Evolutionary conservation across 2,797 vertebrate species (phyloP).

Genomic region (Oreortyx pictus): DNA sequence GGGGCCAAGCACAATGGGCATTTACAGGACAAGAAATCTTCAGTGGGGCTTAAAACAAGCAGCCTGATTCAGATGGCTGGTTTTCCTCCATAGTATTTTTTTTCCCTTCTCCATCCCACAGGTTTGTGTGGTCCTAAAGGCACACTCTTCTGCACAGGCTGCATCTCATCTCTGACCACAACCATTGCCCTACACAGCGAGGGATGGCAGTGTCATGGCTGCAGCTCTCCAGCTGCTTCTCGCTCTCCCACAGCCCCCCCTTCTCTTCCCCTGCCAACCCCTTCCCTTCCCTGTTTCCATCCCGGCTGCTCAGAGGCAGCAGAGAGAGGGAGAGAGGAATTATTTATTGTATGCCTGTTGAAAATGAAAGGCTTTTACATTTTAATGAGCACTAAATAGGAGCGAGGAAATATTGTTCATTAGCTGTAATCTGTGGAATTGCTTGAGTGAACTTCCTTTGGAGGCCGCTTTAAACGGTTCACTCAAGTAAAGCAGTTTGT

Average conservation of each 20-base stretch:
- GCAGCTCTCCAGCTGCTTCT: slow-evolving; percentile 45
- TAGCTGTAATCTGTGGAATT: slow-evolving; percentile 94
- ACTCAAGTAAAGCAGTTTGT: slow-evolving; percentile 97
- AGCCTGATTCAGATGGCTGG: not conserved
- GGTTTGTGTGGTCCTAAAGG: rapidly evolving
- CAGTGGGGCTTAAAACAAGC: not conserved
- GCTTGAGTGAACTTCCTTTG: slow-evolving; percentile 93
- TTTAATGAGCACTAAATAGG: slow-evolving; percentile 92
- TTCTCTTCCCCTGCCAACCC: not conserved
- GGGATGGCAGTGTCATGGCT: slow-evolving; percentile 48
- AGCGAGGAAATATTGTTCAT: slow-evolving; percentile 91
- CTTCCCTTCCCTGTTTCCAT: slow-evolving; percentile 64
- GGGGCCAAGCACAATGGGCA: rapidly evolving
- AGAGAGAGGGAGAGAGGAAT: slow-evolving; percentile 73
- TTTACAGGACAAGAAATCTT: not conserved
- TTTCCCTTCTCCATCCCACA: not conserved
- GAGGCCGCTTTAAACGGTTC: slow-evolving; percentile 93
- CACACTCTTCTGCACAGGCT: not conserved
- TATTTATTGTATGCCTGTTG: slow-evolving; percentile 88
- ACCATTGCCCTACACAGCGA: slow-evolving; percentile 8
- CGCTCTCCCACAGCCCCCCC: slow-evolving; percentile 7
- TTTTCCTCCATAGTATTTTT: not conserved
- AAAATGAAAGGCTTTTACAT: slow-evolving; percentile 89
- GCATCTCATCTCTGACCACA: slow-evolving; percentile 26
- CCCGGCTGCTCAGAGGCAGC: slow-evolving; percentile 63